Evolutionary conservation across 2,888 invertebrate genomes (phyloP), one percentile per base, ranked within the genome.

Genomic region (Patella ulyssiponensis): DNA sequence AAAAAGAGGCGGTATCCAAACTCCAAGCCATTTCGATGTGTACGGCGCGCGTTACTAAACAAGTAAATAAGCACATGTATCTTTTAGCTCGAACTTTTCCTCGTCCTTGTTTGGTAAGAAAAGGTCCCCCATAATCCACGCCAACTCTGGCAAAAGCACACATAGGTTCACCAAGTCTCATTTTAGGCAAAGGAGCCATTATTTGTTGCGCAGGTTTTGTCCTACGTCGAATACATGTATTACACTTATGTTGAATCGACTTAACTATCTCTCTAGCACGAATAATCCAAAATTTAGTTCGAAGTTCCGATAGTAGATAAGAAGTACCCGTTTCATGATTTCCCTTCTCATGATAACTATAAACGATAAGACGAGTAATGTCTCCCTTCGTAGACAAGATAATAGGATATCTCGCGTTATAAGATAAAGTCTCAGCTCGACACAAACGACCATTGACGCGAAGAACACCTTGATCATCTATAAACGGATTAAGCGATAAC

Each of bases 201-300:
- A 77, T 58, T 71, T 77, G 79, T 11, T 17, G 51, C 3, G 52
- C 52, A 52, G 75, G 73, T 53, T 74, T 75, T n/a, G 76, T 58
- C 75, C 77, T 79, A 20, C 54, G 69, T 74, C 53, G 52, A 15
- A 44, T n/a, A 71, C 80, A 80, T n/a, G 23, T 27, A 9, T 54
- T 23, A 56, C 79, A 79, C 52, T 74, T 56, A 15, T 64, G 51
- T 70, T 82, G 74, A 51, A 72, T 74, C 15, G 74, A 72, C 54
- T 76, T 15, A 20, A 79, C 82, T 52, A 14, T 78, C 54, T 80
- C 76, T 17, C 80, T 20, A 14, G 69, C 81, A 27, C 77, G 69
- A 23, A 80, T 51, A 69, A 82, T 78, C 80, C 78, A 79, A 72
- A 71, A 82, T 54, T 76, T 64, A 15, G 77, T n/a, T 11, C 75